phyloP scores from a whole-genome alignment of 2,888 invertebrate species.

The Hypomecis atomaria region DNA sequence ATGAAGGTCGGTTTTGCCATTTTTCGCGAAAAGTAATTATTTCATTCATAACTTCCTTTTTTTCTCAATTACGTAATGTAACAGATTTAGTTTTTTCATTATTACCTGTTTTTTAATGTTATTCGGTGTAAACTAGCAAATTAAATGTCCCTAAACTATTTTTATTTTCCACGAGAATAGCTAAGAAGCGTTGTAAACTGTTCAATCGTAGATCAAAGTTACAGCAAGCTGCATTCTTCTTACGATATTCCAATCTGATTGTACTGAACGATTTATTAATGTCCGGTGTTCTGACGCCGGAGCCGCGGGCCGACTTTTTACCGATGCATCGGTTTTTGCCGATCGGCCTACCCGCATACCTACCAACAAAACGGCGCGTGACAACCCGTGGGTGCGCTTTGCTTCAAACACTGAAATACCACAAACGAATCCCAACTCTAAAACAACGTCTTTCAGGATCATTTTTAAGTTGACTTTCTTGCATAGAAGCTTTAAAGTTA shows the following conservation, averaged over 20 bases:
- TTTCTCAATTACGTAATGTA: too few relatives aligned
- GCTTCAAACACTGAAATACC: conserved; percentile 52
- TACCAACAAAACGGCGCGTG: conserved; percentile 73
- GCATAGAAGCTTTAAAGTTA: conserved; percentile 12
- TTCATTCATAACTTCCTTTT: too few relatives aligned
- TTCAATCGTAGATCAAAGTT: conserved; percentile 14
- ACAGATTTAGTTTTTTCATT: neutral
- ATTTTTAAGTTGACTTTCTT: conserved; percentile 27
- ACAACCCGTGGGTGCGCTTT: conserved; percentile 78
- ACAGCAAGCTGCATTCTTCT: conserved; percentile 18
- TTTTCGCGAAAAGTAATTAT: too few relatives aligned
- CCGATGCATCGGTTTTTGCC: conserved; percentile 62
- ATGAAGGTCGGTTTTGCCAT: too few relatives aligned
- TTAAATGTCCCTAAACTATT: neutral
- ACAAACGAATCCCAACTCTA: conserved; percentile 46
- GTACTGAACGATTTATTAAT: conserved; percentile 46
- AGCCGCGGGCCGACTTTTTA: conserved; percentile 58
- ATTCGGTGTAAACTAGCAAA: neutral
- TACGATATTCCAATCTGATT: conserved; percentile 23
- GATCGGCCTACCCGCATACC: conserved; percentile 45
- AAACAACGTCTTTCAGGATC: neutral
- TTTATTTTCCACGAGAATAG: conserved; percentile 2
- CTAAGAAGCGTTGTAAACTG: neutral
- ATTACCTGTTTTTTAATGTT: neutral
- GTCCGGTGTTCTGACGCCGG: conserved; percentile 45